Percentiles rank a stretch among this genome's conserved stretches.
These are phyloP conservation scores for Azorinus chamasolen DNA, from an alignment of 2,888 invertebrate genomes.

Conservation along the genomic window DNA sequence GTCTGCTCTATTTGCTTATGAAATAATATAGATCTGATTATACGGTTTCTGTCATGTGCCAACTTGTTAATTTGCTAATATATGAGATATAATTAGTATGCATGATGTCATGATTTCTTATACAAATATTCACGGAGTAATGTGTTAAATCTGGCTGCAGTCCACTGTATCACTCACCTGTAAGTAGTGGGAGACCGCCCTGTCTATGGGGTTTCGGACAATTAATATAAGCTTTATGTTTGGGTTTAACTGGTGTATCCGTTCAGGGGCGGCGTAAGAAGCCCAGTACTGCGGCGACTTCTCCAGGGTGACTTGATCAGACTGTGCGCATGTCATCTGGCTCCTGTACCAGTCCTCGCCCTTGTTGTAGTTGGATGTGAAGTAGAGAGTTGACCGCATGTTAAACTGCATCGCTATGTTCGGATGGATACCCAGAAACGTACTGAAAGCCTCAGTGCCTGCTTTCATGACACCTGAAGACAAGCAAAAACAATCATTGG, in stretches of 20 bases:
- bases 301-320: slow-evolving; percentile 97
- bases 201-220: slow-evolving; percentile 97
- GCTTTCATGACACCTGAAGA: slow-evolving; percentile 84
- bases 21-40: too few relatives aligned
- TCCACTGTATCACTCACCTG: too few relatives aligned
- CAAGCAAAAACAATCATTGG: too few relatives aligned
- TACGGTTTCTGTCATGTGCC: too few relatives aligned
- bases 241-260: slow-evolving; percentile 97
- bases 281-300: slow-evolving; percentile 99
- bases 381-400: slow-evolving; percentile 83
- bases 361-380: slow-evolving; percentile 94
- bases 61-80: too few relatives aligned
- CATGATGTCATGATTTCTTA: too few relatives aligned
- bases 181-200: slow-evolving; percentile 95
- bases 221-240: slow-evolving; percentile 95
- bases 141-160: too few relatives aligned
- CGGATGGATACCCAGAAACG: slow-evolving; percentile 85
- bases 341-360: slow-evolving; percentile 96
- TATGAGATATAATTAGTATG: too few relatives aligned
- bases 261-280: slow-evolving; percentile 96
- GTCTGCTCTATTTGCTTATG: too few relatives aligned
- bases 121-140: too few relatives aligned
- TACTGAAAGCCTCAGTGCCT: slow-evolving; percentile 86
- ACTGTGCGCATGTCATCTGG: slow-evolving; percentile 95
- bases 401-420: slow-evolving; percentile 96